These are phyloP conservation scores for mouse (Mus musculus) DNA, from an alignment of 2,113 vertebrate species.

Conservation along the genomic window DNA sequence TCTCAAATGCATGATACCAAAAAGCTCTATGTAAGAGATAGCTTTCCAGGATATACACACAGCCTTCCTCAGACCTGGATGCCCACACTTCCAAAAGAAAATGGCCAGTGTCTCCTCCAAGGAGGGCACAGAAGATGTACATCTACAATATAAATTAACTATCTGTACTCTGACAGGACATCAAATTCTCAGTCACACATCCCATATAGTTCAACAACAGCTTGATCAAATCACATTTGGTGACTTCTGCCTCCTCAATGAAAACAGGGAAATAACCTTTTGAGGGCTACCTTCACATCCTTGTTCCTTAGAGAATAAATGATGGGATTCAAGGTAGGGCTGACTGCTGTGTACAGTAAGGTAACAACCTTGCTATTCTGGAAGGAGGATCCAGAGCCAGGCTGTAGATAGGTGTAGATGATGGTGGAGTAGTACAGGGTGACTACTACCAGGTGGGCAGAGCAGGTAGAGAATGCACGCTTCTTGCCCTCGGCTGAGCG, in stretches of 20 bases:
- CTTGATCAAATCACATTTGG: fast-evolving
- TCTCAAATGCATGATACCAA: neutral
- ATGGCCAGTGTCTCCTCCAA: neutral
- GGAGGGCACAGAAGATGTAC: too few relatives aligned
- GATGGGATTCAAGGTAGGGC: slow-evolving; percentile 52
- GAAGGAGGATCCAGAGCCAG: slow-evolving; percentile 63
- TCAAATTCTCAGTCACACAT: neutral
- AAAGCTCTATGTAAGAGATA: fast-evolving
- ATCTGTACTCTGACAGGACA: neutral
- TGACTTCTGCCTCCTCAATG: neutral
- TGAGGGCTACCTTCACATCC: neutral
- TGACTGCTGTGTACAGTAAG: slow-evolving; percentile 59
- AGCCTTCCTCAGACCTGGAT: fast-evolving
- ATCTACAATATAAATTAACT: too few relatives aligned
- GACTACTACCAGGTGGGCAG: slow-evolving; percentile 64
- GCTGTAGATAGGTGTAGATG: slow-evolving; percentile 64
- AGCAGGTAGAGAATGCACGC: slow-evolving; percentile 70
- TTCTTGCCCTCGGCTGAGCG: slow-evolving; percentile 39
- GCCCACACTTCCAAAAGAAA: neutral
- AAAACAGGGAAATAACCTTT: neutral
- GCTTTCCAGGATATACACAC: too few relatives aligned
- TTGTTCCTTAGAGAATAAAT: slow-evolving; percentile 43
- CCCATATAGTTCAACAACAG: neutral
- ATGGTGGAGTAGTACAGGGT: slow-evolving; percentile 56
- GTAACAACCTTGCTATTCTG: slow-evolving; percentile 63